Evolutionary conservation across 2,797 vertebrate genomes (phyloP).

Genomic region (Prionace glauca): DNA sequence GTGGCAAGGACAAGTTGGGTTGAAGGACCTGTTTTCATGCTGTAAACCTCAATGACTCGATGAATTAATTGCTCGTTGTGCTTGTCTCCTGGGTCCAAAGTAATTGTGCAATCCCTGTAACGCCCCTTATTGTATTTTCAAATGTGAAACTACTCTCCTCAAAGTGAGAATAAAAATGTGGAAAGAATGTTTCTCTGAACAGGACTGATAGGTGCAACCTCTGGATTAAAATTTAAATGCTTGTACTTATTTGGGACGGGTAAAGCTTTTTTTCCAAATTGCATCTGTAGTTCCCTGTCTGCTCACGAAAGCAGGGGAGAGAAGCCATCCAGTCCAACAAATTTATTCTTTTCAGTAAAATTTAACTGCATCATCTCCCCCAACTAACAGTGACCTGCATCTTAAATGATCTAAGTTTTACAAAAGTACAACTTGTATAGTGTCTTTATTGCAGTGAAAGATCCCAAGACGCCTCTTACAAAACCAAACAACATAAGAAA

Average conservation of each 20-base stretch:
- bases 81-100: background rate
- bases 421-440: no score
- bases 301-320: background rate
- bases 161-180: background rate
- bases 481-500: no score
- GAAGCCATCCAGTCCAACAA: background rate
- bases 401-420: background rate
- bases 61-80: slow-evolving; percentile 1
- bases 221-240: no score
- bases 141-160: background rate
- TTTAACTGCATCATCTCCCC: background rate
- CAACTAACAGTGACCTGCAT: background rate
- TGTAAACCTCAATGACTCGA: no score
- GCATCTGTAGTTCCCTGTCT: background rate
- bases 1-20: no score
- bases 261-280: background rate
- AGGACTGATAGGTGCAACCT: background rate
- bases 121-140: background rate
- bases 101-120: background rate
- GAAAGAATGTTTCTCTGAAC: background rate
- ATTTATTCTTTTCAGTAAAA: background rate
- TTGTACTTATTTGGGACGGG: no score
- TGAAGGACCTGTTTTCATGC: no score
- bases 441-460: no score
- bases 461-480: no score